Percentiles rank a stretch among this genome's conserved stretches.
These are phyloP conservation scores for Taenioides sp. DNA, from an alignment of 2,797 vertebrate genomes.

Conservation along the genomic window DNA sequence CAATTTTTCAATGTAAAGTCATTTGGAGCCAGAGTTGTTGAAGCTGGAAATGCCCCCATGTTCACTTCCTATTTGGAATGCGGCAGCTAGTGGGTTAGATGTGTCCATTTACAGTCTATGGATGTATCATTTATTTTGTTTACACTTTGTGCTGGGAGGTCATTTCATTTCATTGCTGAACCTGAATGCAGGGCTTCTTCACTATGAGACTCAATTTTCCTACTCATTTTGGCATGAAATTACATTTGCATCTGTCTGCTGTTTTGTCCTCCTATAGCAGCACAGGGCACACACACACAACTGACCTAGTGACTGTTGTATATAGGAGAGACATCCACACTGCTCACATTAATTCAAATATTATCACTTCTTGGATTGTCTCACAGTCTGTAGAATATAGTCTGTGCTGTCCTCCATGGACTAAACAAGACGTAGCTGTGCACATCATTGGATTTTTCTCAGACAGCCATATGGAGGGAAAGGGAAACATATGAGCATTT, in stretches of 20 bases:
- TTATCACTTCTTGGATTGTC: background rate
- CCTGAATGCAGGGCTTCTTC: background rate
- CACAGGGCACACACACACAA: background rate
- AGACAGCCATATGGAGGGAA: too few relatives aligned
- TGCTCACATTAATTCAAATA: background rate
- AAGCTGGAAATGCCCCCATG: too few relatives aligned
- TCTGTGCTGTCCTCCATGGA: too few relatives aligned
- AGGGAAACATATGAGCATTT: too few relatives aligned
- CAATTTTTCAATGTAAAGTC: too few relatives aligned
- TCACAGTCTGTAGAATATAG: background rate
- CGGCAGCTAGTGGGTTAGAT: too few relatives aligned
- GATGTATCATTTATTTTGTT: background rate
- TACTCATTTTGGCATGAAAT: conserved; percentile 4
- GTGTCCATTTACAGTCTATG: too few relatives aligned
- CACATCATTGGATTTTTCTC: too few relatives aligned
- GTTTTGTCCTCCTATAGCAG: background rate
- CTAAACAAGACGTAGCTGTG: too few relatives aligned
- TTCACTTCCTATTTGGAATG: too few relatives aligned
- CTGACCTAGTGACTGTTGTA: too few relatives aligned
- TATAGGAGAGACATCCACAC: background rate
- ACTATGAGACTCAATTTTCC: background rate
- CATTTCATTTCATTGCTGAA: background rate
- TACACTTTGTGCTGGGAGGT: background rate
- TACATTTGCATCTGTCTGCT: background rate
- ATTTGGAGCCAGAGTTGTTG: too few relatives aligned